These are phyloP conservation scores for Nilaparvata lugens DNA, from an alignment of 1,140 invertebrate species.

Conservation along the genomic window DNA sequence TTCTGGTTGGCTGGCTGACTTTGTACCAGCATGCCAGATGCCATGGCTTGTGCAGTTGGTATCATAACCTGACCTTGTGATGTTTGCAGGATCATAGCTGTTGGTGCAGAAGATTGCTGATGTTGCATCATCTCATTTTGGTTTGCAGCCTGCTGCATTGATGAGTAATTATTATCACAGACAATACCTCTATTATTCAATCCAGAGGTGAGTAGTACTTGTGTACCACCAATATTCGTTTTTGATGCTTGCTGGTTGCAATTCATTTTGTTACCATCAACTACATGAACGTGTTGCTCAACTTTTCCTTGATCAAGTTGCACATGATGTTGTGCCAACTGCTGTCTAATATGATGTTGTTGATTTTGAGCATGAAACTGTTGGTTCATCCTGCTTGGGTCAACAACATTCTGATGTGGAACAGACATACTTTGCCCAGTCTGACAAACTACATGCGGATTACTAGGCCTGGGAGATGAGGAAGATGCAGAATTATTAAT, in stretches of 20 bases:
- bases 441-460: slow-evolving; percentile 23
- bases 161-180: not conserved
- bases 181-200: not conserved
- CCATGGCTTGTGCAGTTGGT: slow-evolving; percentile 1
- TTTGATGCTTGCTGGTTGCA: not conserved
- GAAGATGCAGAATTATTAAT: slow-evolving; percentile 14
- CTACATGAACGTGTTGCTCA: not conserved
- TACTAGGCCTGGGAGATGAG: slow-evolving; percentile 19
- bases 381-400: slow-evolving; percentile 18
- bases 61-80: slow-evolving; percentile 15
- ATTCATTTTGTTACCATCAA: not conserved
- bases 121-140: slow-evolving; percentile 4
- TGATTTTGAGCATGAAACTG: slow-evolving; percentile 20
- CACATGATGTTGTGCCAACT: no score
- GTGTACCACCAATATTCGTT: not conserved
- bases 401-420: slow-evolving; percentile 17
- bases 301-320: not conserved
- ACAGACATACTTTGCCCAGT: not conserved
- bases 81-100: slow-evolving; percentile 10
- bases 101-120: slow-evolving; percentile 4
- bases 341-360: slow-evolving; percentile 36
- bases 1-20: slow-evolving; percentile 8
- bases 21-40: slow-evolving; percentile 8
- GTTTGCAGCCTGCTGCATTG: not conserved
- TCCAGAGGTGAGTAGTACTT: not conserved